Conservation (phyloP, 1,140 invertebrate species). For the Penaeus indicus region DNA sequence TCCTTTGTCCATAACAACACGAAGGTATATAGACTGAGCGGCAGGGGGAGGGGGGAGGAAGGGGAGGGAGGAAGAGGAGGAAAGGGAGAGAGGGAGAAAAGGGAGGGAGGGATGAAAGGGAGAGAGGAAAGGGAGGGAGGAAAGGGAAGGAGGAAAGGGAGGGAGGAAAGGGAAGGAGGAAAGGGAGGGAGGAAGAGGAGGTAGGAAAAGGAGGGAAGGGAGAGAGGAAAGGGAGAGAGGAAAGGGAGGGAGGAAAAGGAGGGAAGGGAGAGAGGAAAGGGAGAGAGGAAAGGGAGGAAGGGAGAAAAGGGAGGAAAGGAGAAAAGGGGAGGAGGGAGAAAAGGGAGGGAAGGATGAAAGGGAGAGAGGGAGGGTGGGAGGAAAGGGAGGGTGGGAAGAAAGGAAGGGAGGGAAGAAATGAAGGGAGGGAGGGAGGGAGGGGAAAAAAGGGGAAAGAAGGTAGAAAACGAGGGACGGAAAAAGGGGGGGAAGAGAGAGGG, state of each 20-base stretch:
- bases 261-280: not conserved
- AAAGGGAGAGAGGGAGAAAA: no score
- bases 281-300: not conserved
- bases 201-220: not conserved
- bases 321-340: not conserved
- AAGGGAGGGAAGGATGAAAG: not conserved
- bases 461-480: no score
- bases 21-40: conserved; percentile 37
- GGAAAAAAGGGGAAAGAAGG: not conserved
- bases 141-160: no score
- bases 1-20: conserved; percentile 35
- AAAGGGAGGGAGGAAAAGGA: no score
- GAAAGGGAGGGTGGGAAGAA: not conserved
- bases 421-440: not conserved
- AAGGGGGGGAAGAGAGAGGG: no score
- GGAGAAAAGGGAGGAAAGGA: not conserved
- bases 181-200: not conserved
- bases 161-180: not conserved
- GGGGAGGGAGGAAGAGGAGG: not conserved
- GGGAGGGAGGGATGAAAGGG: not conserved
- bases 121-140: not conserved
- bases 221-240: not conserved
- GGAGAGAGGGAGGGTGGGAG: no score
- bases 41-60: not conserved
- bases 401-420: not conserved